Evolutionary conservation across 2,113 vertebrate species (phyloP).

Genomic region (Eurypyga helias): DNA sequence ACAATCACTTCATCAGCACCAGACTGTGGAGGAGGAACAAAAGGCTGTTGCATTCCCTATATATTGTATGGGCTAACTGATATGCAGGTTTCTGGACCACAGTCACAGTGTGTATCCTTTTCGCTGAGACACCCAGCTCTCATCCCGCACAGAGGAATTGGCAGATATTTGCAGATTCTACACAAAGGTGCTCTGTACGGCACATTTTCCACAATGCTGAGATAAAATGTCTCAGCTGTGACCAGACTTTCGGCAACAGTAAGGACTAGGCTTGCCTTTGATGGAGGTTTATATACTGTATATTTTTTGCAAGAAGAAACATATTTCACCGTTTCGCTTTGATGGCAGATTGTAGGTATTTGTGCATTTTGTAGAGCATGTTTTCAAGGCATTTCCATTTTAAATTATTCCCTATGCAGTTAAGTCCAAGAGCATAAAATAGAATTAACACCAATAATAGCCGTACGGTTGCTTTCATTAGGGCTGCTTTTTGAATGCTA

Average conservation of each 20-base stretch:
- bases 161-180: constrained; percentile 29
- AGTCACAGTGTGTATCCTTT: background rate
- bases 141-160: background rate
- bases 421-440: constrained; percentile 68
- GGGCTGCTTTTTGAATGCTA: constrained; percentile 50
- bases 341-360: background rate
- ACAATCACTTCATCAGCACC: background rate
- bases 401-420: background rate
- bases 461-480: constrained; percentile 58
- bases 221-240: background rate
- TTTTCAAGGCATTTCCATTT: constrained; percentile 1
- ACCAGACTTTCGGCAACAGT: background rate
- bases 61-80: background rate
- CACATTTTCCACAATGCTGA: constrained; percentile 16
- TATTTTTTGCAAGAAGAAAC: background rate
- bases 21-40: background rate
- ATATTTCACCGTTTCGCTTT: background rate
- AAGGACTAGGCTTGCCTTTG: background rate
- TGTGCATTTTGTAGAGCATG: background rate
- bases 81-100: background rate
- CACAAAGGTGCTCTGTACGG: background rate
- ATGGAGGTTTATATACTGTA: background rate
- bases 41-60: background rate
- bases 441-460: constrained; percentile 70
- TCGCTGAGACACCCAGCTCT: background rate